phyloP scores from a whole-genome alignment of 1,140 invertebrate species.

The Lucilia cuprina region DNA sequence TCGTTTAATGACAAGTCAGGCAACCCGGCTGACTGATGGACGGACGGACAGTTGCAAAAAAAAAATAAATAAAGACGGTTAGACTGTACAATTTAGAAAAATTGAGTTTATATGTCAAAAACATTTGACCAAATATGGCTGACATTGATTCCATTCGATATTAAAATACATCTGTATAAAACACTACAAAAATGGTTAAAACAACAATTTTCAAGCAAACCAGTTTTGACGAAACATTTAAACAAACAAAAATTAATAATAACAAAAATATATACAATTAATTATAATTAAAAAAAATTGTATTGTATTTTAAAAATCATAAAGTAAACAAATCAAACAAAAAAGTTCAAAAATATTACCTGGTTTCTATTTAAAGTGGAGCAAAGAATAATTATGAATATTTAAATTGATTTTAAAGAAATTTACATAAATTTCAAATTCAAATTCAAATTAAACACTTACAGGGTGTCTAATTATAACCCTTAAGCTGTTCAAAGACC shows the following conservation, averaged over 20 bases:
- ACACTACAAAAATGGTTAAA: background rate
- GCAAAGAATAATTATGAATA: background rate
- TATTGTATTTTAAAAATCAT: background rate
- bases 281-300: background rate
- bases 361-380: background rate
- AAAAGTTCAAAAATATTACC: background rate
- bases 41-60: too few species aligned
- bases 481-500: background rate
- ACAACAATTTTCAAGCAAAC: conserved; percentile 2
- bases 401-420: background rate
- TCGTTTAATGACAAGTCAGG: background rate
- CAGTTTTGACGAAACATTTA: background rate
- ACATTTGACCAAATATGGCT: conserved; percentile 27
- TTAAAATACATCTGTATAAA: background rate
- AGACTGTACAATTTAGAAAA: background rate
- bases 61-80: too few species aligned
- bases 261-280: background rate
- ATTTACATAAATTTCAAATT: background rate
- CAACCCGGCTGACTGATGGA: background rate
- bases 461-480: background rate
- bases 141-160: conserved; percentile 22
- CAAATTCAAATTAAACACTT: background rate
- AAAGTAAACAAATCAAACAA: background rate
- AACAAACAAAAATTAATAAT: too few species aligned
- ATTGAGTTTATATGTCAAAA: conserved; percentile 32